A percentile compares a stretch with the other conserved stretches of the same genome.
Conservation (phyloP, 2,888 invertebrate genomes). For the Sclerodermus sp. region DNA sequence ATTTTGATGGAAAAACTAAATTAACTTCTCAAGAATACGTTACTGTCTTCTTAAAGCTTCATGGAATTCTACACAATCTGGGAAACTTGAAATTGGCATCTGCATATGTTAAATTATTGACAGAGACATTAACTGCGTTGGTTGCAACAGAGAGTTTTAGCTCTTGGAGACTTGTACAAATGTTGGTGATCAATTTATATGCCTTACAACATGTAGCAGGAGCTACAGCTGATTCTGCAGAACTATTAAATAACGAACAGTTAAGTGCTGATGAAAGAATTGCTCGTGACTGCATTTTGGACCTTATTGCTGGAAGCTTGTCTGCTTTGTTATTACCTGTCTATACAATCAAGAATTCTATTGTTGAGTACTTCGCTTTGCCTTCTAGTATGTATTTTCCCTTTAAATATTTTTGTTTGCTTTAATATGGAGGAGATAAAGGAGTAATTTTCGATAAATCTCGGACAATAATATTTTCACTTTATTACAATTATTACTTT, state of each 20-base stretch:
- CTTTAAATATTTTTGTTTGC: slow-evolving; percentile 7
- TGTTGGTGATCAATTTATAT: slow-evolving; percentile 77
- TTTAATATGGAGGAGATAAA: no score
- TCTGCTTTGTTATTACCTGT: slow-evolving; percentile 72
- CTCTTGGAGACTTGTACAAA: slow-evolving; percentile 75
- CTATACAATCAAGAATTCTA: slow-evolving; percentile 69
- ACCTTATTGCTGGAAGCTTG: slow-evolving; percentile 68
- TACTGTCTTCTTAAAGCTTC: slow-evolving; percentile 66
- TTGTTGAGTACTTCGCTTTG: slow-evolving; percentile 68
- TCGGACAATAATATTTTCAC: no score
- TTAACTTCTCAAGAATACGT: slow-evolving; percentile 65
- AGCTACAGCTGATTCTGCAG: slow-evolving; percentile 42
- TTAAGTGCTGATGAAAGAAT: slow-evolving; percentile 64
- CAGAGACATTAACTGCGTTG: slow-evolving; percentile 72
- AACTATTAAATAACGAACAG: slow-evolving; percentile 57
- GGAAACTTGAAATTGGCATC: slow-evolving; percentile 66
- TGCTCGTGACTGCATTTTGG: slow-evolving; percentile 64
- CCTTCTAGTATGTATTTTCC: slow-evolving; percentile 64
- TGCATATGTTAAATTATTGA: slow-evolving; percentile 66
- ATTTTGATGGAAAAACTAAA: slow-evolving; percentile 58
- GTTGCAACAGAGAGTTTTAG: slow-evolving; percentile 79
- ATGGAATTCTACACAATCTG: slow-evolving; percentile 62
- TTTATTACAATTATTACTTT: neutral
- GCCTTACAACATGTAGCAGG: slow-evolving; percentile 66
- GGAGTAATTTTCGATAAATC: no score